Evolutionary conservation across 2,888 invertebrate species (phyloP), one percentile per base, ranked within the genome.

Genomic region (Heteropelma amictum): DNA sequence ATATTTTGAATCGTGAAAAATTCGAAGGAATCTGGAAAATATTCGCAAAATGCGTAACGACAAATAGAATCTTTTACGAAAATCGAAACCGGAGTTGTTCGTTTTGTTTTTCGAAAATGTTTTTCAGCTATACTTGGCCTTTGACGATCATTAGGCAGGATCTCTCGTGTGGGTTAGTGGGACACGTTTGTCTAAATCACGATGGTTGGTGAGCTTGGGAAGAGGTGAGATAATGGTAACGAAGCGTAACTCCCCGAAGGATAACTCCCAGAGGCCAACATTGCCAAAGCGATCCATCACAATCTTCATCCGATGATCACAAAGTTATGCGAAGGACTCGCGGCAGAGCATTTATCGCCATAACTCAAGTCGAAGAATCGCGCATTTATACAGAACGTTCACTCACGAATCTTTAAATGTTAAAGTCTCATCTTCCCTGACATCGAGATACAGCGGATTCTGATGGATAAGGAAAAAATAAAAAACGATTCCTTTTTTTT

Each of bases 321-420:
- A 83, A 80, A 84, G 82, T 80, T 82, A 84, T 83, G 85, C 81
- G 81, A 84, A 82, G 83, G 84, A 82, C 83, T 80, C 76, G 64
- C 30, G 30, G 47, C 65, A 40, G 40, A 51, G 35, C 60, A 12
- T 56, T 63, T 68, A 51, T 61, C 56, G 56, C 47, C 26, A 14
- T 45, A 33, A 3, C 40, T 23, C 14, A 23, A 58, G 47, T 33
- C n/a, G 35, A 47, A 40, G 67, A 28, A 67, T 54, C 35, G 42
- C 65, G n/a, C 54, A 21, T 17, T 53, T 4, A 26, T 23, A 42
- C 33, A 10, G 19, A 67, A 33, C 28, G 54, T 23, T 67, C 51
- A 61, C 30, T 49, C 61, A 68, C 56, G 73, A 63, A 68, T 68
- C 40, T 73, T 51, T 63, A 63, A 73, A 73, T 63, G 63, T 63